These are phyloP conservation scores for Leptura quadrifasciata DNA, from an alignment of 2,888 invertebrate genomes.

Conservation along the genomic window DNA sequence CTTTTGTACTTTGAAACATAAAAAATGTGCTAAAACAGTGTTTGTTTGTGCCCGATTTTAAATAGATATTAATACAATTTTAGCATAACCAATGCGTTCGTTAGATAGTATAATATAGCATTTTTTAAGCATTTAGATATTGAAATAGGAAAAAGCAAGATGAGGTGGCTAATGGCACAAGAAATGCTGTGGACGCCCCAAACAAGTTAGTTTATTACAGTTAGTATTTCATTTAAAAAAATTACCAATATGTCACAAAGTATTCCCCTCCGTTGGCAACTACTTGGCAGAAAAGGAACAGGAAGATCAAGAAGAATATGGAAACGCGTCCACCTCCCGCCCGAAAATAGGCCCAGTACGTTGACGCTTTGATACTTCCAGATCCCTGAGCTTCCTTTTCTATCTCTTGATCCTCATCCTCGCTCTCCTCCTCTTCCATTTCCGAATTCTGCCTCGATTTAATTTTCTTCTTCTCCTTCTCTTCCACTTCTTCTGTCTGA, in stretches of 20 bases:
- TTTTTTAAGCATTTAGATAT: too few species aligned
- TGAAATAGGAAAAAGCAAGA: too few species aligned
- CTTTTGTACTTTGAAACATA: too few species aligned
- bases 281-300: constrained; percentile 77
- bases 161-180: too few species aligned
- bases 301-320: constrained; percentile 72
- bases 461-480: constrained; percentile 65
- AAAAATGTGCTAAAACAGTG: too few species aligned
- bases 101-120: too few species aligned
- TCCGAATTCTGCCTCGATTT: constrained; percentile 68
- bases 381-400: constrained; percentile 67
- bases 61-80: too few species aligned
- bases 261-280: constrained; percentile 82
- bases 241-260: constrained; percentile 83
- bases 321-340: constrained; percentile 75
- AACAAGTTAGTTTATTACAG: too few species aligned
- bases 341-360: constrained; percentile 75
- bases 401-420: constrained; percentile 64
- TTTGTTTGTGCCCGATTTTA: too few species aligned
- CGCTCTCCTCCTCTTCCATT: constrained; percentile 65
- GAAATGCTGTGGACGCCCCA: too few species aligned
- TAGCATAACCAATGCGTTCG: too few species aligned
- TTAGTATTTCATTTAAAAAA: too few species aligned
- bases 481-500: constrained; percentile 66
- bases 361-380: constrained; percentile 66